Conservation (phyloP, 1,140 invertebrate species). For the Chironomus striatipennis region DNA sequence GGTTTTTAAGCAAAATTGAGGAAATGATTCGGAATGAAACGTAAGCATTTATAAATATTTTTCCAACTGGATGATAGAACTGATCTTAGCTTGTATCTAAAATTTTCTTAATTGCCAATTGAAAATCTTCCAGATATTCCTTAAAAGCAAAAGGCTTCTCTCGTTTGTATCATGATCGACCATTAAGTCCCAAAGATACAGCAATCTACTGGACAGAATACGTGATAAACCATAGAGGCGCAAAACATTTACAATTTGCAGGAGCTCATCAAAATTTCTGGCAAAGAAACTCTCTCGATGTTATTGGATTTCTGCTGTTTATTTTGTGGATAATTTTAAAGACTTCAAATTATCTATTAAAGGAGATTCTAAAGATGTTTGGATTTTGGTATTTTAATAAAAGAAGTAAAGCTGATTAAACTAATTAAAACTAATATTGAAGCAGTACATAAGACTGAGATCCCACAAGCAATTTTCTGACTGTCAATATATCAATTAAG, state of each 20-base stretch:
- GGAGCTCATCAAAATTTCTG: constrained; percentile 33
- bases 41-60: no score
- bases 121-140: not conserved
- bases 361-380: not conserved
- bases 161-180: constrained; percentile 36
- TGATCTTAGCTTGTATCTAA: no score
- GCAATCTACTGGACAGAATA: constrained; percentile 39
- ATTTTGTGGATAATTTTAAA: not conserved
- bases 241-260: constrained; percentile 40
- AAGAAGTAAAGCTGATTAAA: not conserved
- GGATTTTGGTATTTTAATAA: not conserved
- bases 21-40: constrained; percentile 18
- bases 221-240: constrained; percentile 41
- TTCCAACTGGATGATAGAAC: no score
- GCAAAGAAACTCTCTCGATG: constrained; percentile 31
- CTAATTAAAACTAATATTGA: no score
- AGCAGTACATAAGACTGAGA: no score
- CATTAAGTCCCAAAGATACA: constrained; percentile 30
- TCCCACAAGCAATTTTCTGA: no score
- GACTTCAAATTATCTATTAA: not conserved
- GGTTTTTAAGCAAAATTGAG: not conserved
- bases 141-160: constrained; percentile 33
- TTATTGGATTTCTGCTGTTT: constrained; percentile 22
- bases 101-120: not conserved
- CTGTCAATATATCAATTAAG: no score